A percentile compares a stretch with the other conserved stretches of the same genome.
Evolutionary conservation across 2,113 vertebrate genomes (phyloP).

Genomic region (Varanus komodoensis): DNA sequence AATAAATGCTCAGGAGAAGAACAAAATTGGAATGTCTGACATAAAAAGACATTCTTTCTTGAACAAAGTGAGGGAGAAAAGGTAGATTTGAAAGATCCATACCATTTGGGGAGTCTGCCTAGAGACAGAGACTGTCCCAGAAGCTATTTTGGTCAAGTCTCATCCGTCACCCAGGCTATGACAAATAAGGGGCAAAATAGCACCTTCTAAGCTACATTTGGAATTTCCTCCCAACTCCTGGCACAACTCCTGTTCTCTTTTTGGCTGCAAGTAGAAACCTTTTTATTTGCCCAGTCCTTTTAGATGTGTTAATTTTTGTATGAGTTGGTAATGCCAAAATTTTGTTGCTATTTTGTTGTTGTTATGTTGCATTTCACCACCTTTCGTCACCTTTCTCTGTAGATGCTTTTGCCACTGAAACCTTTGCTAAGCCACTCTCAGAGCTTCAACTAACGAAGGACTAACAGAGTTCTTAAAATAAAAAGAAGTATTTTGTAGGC

Average conservation of each 20-base stretch:
- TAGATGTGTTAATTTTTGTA: neutral
- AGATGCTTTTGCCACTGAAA: neutral
- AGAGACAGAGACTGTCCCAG: neutral
- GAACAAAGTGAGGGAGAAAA: neutral
- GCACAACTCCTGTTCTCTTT: neutral
- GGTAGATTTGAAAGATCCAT: neutral
- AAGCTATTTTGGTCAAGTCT: neutral
- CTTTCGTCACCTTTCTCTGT: neutral
- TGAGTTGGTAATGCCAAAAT: neutral
- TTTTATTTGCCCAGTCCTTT: neutral
- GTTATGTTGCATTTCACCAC: too few relatives aligned
- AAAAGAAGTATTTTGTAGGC: slow-evolving; percentile 23
- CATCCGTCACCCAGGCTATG: neutral
- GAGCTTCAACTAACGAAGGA: neutral
- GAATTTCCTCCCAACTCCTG: neutral
- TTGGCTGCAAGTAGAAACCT: neutral
- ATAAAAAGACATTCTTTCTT: neutral
- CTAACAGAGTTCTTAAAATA: neutral
- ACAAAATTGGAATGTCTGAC: accelerated
- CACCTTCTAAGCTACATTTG: neutral
- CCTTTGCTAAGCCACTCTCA: too few relatives aligned
- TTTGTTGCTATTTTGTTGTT: neutral
- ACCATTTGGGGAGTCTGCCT: neutral
- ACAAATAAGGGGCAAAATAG: neutral
- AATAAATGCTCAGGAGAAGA: neutral